Evolutionary conservation across 2,113 vertebrate species (phyloP).

Genomic region (Mesocricetus auratus): DNA sequence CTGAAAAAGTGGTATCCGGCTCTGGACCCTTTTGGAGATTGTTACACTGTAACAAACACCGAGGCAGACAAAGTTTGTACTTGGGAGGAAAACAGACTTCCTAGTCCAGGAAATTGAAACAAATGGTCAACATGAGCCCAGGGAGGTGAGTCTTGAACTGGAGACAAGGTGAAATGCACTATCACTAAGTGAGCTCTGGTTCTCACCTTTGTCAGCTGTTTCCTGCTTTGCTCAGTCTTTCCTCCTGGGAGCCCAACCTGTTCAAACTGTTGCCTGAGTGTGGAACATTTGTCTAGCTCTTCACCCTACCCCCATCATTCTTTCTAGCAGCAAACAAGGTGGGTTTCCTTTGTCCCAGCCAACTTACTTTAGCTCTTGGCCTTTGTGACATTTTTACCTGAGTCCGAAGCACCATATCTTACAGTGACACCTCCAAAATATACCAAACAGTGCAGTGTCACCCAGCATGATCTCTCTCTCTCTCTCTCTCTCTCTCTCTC

Average conservation of each 20-base stretch:
- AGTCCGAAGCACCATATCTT: neutral
- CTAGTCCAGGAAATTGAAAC: conserved; percentile 46
- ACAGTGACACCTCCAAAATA: conserved; percentile 7
- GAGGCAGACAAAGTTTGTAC: conserved; percentile 24
- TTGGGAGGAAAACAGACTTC: conserved; percentile 52
- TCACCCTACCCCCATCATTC: neutral
- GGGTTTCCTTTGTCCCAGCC: neutral
- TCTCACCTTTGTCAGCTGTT: conserved; percentile 34
- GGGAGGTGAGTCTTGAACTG: neutral
- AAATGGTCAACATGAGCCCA: conserved; percentile 44
- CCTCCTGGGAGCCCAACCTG: neutral
- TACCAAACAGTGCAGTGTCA: neutral
- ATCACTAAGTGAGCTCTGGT: neutral
- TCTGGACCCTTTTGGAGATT: neutral
- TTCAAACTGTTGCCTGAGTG: conserved; percentile 37
- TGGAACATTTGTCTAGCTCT: conserved; percentile 5
- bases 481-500: too few species aligned
- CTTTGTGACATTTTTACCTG: conserved; percentile 13
- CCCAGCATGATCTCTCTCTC: neutral
- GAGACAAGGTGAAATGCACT: neutral
- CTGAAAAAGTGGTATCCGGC: neutral
- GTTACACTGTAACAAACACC: conserved; percentile 59
- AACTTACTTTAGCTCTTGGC: neutral
- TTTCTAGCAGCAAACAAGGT: conserved; percentile 14
- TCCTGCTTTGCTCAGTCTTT: conserved; percentile 18